Conservation (phyloP, 2,797 vertebrate genomes). For the Phalloptychus januarius region DNA sequence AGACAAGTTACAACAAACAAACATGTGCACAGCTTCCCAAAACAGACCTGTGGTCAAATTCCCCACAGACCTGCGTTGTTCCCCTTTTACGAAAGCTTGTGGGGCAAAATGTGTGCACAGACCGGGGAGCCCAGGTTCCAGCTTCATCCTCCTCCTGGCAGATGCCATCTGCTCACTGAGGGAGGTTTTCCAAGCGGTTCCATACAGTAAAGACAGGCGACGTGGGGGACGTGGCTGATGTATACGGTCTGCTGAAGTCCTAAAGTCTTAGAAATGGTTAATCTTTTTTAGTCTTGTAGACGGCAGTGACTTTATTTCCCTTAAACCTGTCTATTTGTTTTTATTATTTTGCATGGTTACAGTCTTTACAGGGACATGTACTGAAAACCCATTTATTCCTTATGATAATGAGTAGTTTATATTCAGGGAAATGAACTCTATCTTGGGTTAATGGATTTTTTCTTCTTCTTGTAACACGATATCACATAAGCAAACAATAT, state of each 20-base stretch:
- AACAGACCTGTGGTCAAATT: conserved; percentile 67
- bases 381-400: not conserved
- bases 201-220: conserved; percentile 54
- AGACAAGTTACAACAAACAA: conserved; percentile 64
- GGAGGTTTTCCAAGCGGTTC: conserved; percentile 78
- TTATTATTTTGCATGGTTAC: not conserved
- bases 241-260: not conserved
- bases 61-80: conserved; percentile 61
- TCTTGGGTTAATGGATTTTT: conserved; percentile 33
- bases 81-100: conserved; percentile 55
- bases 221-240: conserved; percentile 59
- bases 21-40: conserved; percentile 59
- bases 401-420: not conserved
- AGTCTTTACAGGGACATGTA: not conserved
- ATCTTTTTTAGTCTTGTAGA: not conserved
- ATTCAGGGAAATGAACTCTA: conserved; percentile 1
- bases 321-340: not conserved
- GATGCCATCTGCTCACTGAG: conserved; percentile 80
- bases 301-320: not conserved
- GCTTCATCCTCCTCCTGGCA: conserved; percentile 71
- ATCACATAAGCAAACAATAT: conserved; percentile 27
- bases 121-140: conserved; percentile 64
- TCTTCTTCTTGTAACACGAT: conserved; percentile 36
- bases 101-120: conserved; percentile 51
- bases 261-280: not conserved